A percentile compares a stretch with the other conserved stretches of the same genome.
Conservation (phyloP, 2,888 invertebrate species). For the Osedax fenrisi region DNA sequence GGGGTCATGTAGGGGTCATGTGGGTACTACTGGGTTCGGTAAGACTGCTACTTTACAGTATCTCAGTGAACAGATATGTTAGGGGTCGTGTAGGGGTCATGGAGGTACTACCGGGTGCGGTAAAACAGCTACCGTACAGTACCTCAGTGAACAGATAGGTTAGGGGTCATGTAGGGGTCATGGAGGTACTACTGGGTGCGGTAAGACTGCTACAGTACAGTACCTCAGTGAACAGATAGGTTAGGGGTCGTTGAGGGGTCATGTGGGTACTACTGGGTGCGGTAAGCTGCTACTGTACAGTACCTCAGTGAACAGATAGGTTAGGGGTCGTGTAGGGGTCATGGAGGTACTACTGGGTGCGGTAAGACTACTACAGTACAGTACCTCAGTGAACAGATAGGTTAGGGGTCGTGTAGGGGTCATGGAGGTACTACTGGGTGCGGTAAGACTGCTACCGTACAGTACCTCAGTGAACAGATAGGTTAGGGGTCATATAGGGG, state of each 20-base stretch:
- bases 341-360: too few relatives aligned
- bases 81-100: too few relatives aligned
- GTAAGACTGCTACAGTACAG: slow-evolving; percentile 88
- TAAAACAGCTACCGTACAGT: slow-evolving; percentile 87
- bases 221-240: slow-evolving; percentile 70
- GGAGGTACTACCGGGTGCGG: slow-evolving; percentile 98
- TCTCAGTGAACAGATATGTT: slow-evolving; percentile 66
- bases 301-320: too few relatives aligned
- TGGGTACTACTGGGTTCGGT: slow-evolving; percentile 96
- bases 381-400: slow-evolving; percentile 70
- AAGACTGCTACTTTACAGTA: slow-evolving; percentile 90
- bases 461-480: slow-evolving; percentile 72
- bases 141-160: slow-evolving; percentile 68
- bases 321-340: too few relatives aligned
- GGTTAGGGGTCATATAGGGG: too few relatives aligned
- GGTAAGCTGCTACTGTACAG: too few relatives aligned
- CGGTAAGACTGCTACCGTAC: slow-evolving; percentile 88
- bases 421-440: too few relatives aligned
- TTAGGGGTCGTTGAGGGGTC: too few relatives aligned
- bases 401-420: too few relatives aligned
- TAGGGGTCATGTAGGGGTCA: too few relatives aligned
- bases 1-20: slow-evolving; percentile 52
- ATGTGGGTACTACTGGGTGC: too few relatives aligned
- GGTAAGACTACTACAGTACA: slow-evolving; percentile 93
- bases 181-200: slow-evolving; percentile 97